These are phyloP conservation scores for Sorex fumeus DNA, from an alignment of 2,113 vertebrate genomes.

Conservation along the genomic window DNA sequence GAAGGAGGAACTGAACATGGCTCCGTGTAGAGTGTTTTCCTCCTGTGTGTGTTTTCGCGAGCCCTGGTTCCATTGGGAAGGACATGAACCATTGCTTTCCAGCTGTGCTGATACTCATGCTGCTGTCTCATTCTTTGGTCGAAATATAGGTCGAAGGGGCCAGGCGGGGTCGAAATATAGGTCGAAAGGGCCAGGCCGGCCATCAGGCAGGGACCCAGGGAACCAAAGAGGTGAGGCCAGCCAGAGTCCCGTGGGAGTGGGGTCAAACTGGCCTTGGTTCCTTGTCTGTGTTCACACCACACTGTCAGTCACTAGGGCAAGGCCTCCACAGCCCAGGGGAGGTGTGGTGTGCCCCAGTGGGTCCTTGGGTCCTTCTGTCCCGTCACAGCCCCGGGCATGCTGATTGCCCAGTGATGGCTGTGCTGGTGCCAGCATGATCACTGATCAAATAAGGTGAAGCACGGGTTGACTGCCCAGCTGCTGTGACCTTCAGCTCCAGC, in stretches of 20 bases:
- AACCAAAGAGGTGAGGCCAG: too few species aligned
- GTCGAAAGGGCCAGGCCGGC: too few species aligned
- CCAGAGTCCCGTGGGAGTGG: too few species aligned
- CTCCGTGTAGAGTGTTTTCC: not conserved
- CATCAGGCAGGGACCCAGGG: not conserved
- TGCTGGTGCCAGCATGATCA: not conserved
- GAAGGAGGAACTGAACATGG: slow-evolving; percentile 28
- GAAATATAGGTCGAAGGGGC: not conserved
- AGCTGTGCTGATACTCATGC: not conserved
- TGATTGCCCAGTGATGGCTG: not conserved
- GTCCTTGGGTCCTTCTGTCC: not conserved
- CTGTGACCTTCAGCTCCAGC: too few species aligned
- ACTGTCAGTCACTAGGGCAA: too few species aligned
- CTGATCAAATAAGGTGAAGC: too few species aligned
- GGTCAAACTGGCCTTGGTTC: not conserved
- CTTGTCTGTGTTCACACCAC: not conserved
- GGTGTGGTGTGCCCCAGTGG: not conserved
- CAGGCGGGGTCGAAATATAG: too few species aligned
- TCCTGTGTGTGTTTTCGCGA: not conserved
- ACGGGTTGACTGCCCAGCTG: too few species aligned
- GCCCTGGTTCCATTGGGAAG: too few species aligned
- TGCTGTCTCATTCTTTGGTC: not conserved
- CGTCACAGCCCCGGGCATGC: too few species aligned
- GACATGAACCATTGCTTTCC: too few species aligned
- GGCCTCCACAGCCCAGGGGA: too few species aligned